These are phyloP conservation scores for Osmerus eperlanus DNA, from an alignment of 2,113 vertebrate species.

Conservation along the genomic window DNA sequence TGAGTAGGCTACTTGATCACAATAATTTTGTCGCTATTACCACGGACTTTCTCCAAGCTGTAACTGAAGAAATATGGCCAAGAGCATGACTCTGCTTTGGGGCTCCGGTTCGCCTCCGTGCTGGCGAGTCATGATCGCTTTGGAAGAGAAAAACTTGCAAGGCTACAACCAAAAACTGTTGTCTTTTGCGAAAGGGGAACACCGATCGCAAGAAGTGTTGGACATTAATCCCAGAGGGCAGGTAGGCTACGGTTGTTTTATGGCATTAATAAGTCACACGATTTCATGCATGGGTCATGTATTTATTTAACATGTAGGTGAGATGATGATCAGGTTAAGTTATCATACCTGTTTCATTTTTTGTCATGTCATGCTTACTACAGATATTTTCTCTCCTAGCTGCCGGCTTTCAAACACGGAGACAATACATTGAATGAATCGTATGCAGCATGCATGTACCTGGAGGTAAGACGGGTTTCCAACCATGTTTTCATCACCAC, in stretches of 20 bases:
- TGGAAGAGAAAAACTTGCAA: constrained; percentile 73
- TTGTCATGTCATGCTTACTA: constrained; percentile 3
- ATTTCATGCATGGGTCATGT: too few species aligned
- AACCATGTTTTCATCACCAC: neutral
- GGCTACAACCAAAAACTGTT: constrained; percentile 62
- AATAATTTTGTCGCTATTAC: too few species aligned
- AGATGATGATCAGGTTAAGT: neutral
- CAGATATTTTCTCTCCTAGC: constrained; percentile 38
- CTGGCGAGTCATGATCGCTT: constrained; percentile 68
- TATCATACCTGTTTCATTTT: too few species aligned
- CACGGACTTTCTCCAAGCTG: too few species aligned
- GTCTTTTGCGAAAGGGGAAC: constrained; percentile 68
- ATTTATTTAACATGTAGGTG: too few species aligned
- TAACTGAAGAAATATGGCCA: constrained; percentile 52
- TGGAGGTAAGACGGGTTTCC: constrained; percentile 67
- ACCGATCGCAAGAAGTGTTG: constrained; percentile 60
- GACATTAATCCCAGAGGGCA: constrained; percentile 70
- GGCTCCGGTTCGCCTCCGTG: constrained; percentile 72
- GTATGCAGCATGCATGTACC: constrained; percentile 64
- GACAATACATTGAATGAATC: constrained; percentile 68
- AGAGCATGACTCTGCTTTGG: constrained; percentile 68
- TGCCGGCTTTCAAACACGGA: constrained; percentile 68
- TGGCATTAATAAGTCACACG: too few species aligned
- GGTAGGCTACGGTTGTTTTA: constrained; percentile 31
- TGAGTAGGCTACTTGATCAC: too few species aligned